Conservation (phyloP, 2,113 vertebrate genomes). For the Chaetorhynchus papuensis region DNA sequence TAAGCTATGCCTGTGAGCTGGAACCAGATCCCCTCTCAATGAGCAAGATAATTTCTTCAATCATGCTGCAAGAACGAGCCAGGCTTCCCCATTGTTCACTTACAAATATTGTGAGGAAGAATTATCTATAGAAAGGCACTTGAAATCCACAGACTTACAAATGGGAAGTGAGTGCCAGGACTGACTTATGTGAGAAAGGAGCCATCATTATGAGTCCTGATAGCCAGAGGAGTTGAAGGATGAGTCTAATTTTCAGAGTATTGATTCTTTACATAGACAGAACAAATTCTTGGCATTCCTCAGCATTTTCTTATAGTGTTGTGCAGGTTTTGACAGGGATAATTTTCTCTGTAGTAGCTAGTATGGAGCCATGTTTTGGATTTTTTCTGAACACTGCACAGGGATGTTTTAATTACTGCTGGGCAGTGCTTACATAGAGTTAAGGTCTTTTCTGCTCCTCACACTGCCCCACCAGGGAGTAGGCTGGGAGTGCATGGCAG, state of each 20-base stretch:
- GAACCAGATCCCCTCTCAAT: background rate
- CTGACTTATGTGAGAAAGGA: background rate
- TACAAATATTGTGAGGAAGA: background rate
- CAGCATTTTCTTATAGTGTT: background rate
- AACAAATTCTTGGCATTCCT: background rate
- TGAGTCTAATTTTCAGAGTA: background rate
- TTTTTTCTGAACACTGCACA: background rate
- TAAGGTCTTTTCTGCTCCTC: background rate
- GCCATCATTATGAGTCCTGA: background rate
- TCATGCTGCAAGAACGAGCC: background rate
- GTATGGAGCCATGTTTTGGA: background rate
- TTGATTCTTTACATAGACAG: background rate
- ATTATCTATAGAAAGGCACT: background rate
- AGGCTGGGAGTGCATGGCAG: background rate
- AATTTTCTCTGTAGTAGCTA: background rate
- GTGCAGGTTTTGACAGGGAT: background rate
- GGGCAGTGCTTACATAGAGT: background rate
- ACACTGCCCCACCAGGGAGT: background rate
- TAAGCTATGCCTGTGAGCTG: background rate
- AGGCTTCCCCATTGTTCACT: background rate
- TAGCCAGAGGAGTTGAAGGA: background rate
- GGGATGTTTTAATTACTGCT: background rate
- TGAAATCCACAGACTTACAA: background rate
- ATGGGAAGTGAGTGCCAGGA: background rate
- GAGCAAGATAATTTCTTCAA: background rate